Percentiles rank a stretch among this genome's conserved stretches.
phyloP scores from a whole-genome alignment of 2,113 vertebrate genomes.

The Xenopus borealis region DNA sequence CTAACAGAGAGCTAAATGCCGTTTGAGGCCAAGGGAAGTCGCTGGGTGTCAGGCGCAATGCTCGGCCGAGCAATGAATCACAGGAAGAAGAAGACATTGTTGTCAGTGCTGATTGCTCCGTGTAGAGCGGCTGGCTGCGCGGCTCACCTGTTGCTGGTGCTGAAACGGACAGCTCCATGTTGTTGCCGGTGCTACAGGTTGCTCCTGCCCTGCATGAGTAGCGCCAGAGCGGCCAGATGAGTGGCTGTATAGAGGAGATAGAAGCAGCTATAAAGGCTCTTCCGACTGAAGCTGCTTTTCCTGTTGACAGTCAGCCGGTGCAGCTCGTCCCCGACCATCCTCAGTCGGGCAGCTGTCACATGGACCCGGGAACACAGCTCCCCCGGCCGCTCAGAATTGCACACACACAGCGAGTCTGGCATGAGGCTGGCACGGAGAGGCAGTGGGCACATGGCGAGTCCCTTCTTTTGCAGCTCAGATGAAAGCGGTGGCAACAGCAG shows the following conservation, averaged over 20 bases:
- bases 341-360: conserved; percentile 68
- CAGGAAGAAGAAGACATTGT: too few species aligned
- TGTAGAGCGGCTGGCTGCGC: too few species aligned
- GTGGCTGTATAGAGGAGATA: conserved; percentile 61
- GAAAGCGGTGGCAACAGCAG: conserved; percentile 43
- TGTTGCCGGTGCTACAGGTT: conserved; percentile 61
- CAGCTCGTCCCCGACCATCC: conserved; percentile 77
- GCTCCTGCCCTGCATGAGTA: conserved; percentile 64
- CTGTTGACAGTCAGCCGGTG: conserved; percentile 54
- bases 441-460: conserved; percentile 69
- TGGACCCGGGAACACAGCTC: conserved; percentile 62
- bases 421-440: conserved; percentile 57
- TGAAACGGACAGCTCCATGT: conserved; percentile 40
- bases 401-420: conserved; percentile 55
- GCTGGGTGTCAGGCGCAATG: too few species aligned
- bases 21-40: too few species aligned
- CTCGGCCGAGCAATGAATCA: too few species aligned
- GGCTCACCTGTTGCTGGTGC: conserved; percentile 42
- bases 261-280: conserved; percentile 54
- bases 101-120: too few species aligned
- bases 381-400: conserved; percentile 53
- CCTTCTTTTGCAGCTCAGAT: conserved; percentile 21
- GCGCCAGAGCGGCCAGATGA: conserved; percentile 66
- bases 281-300: conserved; percentile 32
- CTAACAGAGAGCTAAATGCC: too few species aligned